Evolutionary conservation across 2,113 vertebrate genomes (phyloP).

Genomic region (Oceanites oceanicus): DNA sequence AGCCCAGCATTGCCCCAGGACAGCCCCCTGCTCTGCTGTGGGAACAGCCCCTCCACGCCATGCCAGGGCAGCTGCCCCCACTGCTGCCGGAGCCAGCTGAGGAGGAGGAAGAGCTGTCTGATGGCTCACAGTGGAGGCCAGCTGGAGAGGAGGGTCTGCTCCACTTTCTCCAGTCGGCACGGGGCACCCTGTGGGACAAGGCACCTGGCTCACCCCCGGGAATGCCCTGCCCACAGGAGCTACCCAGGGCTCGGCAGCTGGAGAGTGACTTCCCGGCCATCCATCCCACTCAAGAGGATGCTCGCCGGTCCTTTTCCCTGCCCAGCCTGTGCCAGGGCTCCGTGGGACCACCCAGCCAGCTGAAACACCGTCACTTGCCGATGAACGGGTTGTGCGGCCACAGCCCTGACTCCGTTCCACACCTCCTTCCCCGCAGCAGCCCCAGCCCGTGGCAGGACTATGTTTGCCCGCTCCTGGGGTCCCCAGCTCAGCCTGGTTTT

Average conservation of each 20-base stretch:
- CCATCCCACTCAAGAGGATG: not conserved
- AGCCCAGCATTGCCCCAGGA: not conserved
- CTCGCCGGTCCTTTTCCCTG: not conserved
- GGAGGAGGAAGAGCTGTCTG: rapidly evolving
- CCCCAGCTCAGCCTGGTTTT: not conserved
- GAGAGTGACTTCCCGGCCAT: not conserved
- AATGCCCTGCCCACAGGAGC: rapidly evolving
- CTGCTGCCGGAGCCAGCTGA: not conserved
- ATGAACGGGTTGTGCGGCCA: not conserved
- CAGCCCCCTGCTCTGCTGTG: not conserved
- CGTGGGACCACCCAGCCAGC: not conserved
- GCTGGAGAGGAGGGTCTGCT: not conserved
- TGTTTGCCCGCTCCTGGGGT: not conserved
- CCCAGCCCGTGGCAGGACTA: not conserved
- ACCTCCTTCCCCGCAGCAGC: not conserved
- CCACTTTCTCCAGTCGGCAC: not conserved
- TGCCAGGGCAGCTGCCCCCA: rapidly evolving
- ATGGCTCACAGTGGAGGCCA: not conserved
- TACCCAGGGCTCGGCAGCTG: not conserved
- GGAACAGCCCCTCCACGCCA: not conserved
- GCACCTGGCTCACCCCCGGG: rapidly evolving
- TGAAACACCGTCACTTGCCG: not conserved
- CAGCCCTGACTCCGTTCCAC: not conserved
- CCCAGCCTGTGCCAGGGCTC: not conserved
- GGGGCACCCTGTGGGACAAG: not conserved